A percentile compares a stretch with the other conserved stretches of the same genome.
These are phyloP conservation scores for Agrochola litura DNA, from an alignment of 2,888 invertebrate species.

Conservation along the genomic window DNA sequence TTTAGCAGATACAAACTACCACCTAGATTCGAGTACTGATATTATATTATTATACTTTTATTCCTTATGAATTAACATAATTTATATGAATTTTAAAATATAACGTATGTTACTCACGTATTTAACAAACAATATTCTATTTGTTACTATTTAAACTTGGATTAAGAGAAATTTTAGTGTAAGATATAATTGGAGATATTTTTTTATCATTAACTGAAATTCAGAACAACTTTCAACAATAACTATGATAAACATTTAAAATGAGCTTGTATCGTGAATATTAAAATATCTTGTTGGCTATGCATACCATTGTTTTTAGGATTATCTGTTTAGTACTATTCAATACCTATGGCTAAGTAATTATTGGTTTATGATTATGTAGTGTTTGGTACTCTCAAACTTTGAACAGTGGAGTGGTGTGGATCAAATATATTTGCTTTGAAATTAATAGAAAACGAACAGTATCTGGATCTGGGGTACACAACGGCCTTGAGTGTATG, in stretches of 20 bases:
- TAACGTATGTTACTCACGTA: conserved; percentile 60
- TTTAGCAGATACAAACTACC: conserved; percentile 45
- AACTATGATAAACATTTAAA: conserved; percentile 37
- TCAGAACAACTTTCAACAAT: conserved; percentile 49
- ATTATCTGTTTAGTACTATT: conserved; percentile 13
- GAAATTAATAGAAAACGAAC: conserved; percentile 12
- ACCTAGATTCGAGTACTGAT: conserved; percentile 37
- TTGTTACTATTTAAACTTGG: conserved; percentile 66
- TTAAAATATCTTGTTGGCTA: conserved; percentile 30
- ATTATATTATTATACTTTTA: conserved; percentile 52
- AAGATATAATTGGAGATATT: conserved; percentile 68
- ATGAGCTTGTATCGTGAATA: conserved; percentile 51
- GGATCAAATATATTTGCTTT: conserved; percentile 15
- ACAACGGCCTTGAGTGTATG: not conserved
- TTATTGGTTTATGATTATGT: conserved; percentile 3
- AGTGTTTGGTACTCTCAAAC: conserved; percentile 17
- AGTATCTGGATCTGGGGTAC: not conserved
- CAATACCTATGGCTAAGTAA: conserved; percentile 17
- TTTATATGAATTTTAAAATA: conserved; percentile 57
- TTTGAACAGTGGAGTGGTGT: conserved; percentile 29
- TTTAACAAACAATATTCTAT: conserved; percentile 62
- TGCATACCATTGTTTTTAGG: conserved; percentile 30
- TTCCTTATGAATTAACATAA: conserved; percentile 46
- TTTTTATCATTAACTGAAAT: conserved; percentile 67
- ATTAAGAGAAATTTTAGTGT: conserved; percentile 68